phyloP scores from a whole-genome alignment of 1,140 invertebrate genomes.

The Riptortus pedestris region DNA sequence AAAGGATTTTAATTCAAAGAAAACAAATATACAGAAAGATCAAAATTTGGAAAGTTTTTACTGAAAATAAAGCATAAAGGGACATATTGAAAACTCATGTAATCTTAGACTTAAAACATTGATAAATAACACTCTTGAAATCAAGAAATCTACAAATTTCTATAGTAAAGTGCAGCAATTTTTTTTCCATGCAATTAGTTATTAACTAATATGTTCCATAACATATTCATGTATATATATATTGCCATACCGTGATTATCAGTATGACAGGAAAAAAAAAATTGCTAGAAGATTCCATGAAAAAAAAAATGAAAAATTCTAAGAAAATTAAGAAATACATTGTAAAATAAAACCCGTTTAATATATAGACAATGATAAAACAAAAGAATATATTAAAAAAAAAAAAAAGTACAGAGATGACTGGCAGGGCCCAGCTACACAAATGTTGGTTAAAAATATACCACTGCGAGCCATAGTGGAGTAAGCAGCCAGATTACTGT shows the following conservation, averaged over 20 bases:
- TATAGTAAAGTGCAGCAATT: conserved; percentile 17
- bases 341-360: conserved; percentile 8
- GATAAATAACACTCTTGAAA: conserved; percentile 8
- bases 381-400: conserved; percentile 1
- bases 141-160: conserved; percentile 2
- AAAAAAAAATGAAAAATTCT: background rate
- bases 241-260: background rate
- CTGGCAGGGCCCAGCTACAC: conserved; percentile 17
- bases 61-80: too few species aligned
- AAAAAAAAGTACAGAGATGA: conserved; percentile 16
- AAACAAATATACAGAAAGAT: too few species aligned
- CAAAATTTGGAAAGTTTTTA: too few species aligned
- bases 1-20: too few species aligned
- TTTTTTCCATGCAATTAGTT: conserved; percentile 15
- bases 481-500: conserved; percentile 21
- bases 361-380: background rate
- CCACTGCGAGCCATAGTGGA: conserved; percentile 21
- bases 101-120: background rate
- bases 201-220: conserved; percentile 13
- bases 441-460: conserved; percentile 20
- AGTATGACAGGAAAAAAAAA: background rate
- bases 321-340: too few species aligned
- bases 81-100: too few species aligned
- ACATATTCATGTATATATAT: conserved; percentile 11
- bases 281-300: background rate